Evolutionary conservation across 2,113 vertebrate genomes (phyloP), one percentile per base, ranked within the genome.

Genomic region (Notarius lentiginosus): DNA sequence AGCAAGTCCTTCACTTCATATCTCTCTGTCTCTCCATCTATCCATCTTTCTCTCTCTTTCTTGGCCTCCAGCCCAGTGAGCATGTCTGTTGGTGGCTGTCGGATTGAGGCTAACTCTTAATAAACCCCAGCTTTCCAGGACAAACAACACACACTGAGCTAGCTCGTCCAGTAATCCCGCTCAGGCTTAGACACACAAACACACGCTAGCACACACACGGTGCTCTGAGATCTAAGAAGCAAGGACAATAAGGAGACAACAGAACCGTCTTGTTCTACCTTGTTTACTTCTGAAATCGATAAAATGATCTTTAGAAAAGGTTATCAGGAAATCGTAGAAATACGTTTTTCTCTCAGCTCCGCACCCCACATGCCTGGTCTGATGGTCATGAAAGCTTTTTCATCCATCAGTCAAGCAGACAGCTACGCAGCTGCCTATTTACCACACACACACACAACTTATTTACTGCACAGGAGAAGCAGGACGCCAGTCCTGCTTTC

Each of bases 21-120:
- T 61, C 53, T 49, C 55, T 20, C 24, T 27, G 72, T 27, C 68
- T 55, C 86, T 89, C 84, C 87, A 24, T 82, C 83, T 88, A 87
- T 81, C 77, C 82, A 17, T 66, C 0, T 24, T 86, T 82, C 88
- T 85, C 90, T 75, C 84, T 86, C 20, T 88, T 86, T 84, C 76
- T 96, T 96, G 96, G 95, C 95, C 93, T 96, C 92, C 96, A 93
- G 95, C 96, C 96, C 94, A 95, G 92, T 94, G 86, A 95, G 94
- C 95, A 95, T 96, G 95, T 95, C 95, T 94, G 95, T 92, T 95
- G 95, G 94, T 95, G 92, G 92, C 95, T 94, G 95, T 96, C 95
- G 94, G 94, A 93, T 92, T 90, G 92, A 91, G 85, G 84, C 96
- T 96, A 96, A 96, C 97, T 95, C 96, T 94, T 95, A 95, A 93